phyloP scores from a whole-genome alignment of 2,888 invertebrate species.

The Eilema griseolum region DNA sequence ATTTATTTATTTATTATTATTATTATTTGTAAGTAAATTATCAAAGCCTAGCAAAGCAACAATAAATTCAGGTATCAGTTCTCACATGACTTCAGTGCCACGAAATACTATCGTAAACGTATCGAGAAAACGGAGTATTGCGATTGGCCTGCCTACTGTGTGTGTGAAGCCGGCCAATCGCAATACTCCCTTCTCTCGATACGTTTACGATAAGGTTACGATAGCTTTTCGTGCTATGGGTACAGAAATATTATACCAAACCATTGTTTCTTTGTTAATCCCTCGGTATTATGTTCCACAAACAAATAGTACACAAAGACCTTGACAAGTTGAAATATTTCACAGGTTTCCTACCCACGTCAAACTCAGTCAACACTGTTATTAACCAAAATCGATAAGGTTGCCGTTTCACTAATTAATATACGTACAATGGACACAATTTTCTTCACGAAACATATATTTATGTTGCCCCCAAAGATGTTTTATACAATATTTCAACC shows the following conservation, averaged over 20 bases:
- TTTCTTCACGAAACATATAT: conserved; percentile 33
- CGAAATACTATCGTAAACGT: no score
- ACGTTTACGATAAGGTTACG: no score
- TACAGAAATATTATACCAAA: conserved; percentile 5
- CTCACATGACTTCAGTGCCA: conserved; percentile 2
- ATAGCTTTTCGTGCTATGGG: no score
- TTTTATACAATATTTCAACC: conserved; percentile 31
- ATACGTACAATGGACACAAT: conserved; percentile 33
- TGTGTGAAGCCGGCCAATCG: no score
- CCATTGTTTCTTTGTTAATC: conserved; percentile 7
- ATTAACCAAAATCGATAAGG: conserved; percentile 30
- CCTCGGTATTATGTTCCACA: background rate
- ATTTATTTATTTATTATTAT: no score
- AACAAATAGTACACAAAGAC: conserved; percentile 8
- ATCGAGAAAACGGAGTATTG: no score
- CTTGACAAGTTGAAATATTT: conserved; percentile 17
- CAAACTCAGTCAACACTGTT: conserved; percentile 10
- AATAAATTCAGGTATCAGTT: background rate
- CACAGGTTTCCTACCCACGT: conserved; percentile 10
- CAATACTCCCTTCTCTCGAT: no score
- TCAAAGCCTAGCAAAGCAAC: no score
- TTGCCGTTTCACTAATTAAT: conserved; percentile 35
- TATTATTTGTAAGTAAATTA: no score
- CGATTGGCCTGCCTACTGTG: no score
- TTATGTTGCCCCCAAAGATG: conserved; percentile 27